These are phyloP conservation scores for Platycnemis pennipes DNA, from an alignment of 2,888 invertebrate species.

Conservation along the genomic window DNA sequence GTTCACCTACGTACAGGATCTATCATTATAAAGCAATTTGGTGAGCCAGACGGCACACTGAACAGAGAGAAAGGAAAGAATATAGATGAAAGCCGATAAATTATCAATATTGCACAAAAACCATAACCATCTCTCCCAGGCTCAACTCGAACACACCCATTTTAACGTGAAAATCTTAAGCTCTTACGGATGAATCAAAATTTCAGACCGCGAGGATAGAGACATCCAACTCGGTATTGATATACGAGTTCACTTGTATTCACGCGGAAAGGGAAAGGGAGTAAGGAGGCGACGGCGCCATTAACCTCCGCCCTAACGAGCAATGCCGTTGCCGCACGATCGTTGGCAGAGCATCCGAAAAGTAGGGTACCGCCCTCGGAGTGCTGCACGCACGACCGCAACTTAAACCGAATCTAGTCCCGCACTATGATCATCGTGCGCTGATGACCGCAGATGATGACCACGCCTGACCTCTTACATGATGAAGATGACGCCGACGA, in stretches of 20 bases:
- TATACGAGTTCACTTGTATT: neutral
- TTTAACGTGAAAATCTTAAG: neutral
- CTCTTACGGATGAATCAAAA: neutral
- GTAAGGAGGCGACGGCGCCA: neutral
- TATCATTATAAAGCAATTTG: neutral
- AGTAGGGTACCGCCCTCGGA: neutral
- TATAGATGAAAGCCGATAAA: neutral
- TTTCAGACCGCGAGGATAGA: neutral
- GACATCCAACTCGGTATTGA: neutral
- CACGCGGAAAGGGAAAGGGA: neutral
- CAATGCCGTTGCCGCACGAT: neutral
- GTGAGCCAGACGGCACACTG: neutral
- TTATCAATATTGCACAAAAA: neutral
- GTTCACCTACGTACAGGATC: neutral
- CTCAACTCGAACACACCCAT: neutral
- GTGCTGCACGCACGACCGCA: neutral
- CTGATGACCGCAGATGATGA: slow-evolving; percentile 30
- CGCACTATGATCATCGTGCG: neutral
- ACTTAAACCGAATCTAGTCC: neutral
- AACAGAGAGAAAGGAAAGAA: neutral
- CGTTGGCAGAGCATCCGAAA: neutral
- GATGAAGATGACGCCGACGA: neutral
- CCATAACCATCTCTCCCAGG: neutral
- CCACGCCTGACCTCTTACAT: neutral
- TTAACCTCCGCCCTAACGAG: neutral